A percentile compares a stretch with the other conserved stretches of the same genome.
Conservation (phyloP, 1,140 invertebrate genomes). For the Calycopis cecrops region DNA sequence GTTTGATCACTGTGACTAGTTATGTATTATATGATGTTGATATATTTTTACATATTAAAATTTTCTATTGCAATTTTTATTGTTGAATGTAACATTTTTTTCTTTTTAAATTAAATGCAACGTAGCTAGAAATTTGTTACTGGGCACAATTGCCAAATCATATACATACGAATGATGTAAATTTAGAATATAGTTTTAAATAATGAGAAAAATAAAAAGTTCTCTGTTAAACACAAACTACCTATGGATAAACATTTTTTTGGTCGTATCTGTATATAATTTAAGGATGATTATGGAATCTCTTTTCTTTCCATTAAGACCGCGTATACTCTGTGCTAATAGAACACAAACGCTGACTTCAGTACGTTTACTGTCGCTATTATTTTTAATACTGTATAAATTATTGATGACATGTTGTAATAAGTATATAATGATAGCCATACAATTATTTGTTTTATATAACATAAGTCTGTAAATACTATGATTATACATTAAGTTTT, state of each 20-base stretch:
- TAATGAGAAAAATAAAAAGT: slow-evolving; percentile 7
- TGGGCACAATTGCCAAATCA: slow-evolving; percentile 11
- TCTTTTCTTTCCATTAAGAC: slow-evolving; percentile 63
- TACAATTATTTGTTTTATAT: slow-evolving; percentile 74
- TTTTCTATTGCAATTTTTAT: slow-evolving; percentile 12
- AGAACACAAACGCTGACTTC: slow-evolving; percentile 50
- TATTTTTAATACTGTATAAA: slow-evolving; percentile 68
- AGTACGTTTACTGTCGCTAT: slow-evolving; percentile 66
- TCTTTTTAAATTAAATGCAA: slow-evolving; percentile 8
- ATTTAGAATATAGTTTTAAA: slow-evolving; percentile 8
- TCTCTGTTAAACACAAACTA: slow-evolving; percentile 10
- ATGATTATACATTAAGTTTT: slow-evolving; percentile 75
- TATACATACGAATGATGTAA: slow-evolving; percentile 9
- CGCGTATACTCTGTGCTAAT: slow-evolving; percentile 54
- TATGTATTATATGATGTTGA: background rate
- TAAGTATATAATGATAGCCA: slow-evolving; percentile 72
- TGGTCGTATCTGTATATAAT: slow-evolving; percentile 57
- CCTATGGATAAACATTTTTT: slow-evolving; percentile 43
- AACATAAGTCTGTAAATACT: slow-evolving; percentile 73
- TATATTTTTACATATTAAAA: slow-evolving; percentile 9
- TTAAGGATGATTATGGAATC: slow-evolving; percentile 67
- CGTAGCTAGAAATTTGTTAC: slow-evolving; percentile 12
- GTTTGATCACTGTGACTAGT: background rate
- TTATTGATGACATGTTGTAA: slow-evolving; percentile 71
- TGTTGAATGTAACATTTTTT: slow-evolving; percentile 7